Evolutionary conservation across 2,113 vertebrate species (phyloP).

Genomic region (Leptocoma aspasia): DNA sequence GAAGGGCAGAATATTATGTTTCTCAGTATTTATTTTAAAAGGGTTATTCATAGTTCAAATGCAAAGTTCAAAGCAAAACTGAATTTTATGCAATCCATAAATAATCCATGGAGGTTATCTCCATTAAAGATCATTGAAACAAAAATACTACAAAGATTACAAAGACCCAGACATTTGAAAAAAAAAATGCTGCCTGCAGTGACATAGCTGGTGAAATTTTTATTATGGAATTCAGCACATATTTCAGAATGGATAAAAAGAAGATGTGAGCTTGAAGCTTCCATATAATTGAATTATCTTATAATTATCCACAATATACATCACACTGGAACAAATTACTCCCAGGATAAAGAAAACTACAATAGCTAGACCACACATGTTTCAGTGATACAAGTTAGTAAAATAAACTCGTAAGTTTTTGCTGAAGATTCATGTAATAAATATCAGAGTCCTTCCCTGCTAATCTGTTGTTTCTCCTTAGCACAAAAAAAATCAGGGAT

Average conservation of each 20-base stretch:
- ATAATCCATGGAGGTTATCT: neutral
- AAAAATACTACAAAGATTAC: neutral
- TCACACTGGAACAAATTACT: neutral
- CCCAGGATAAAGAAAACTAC: neutral
- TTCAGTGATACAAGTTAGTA: neutral
- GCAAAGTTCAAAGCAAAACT: neutral
- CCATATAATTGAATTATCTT: neutral
- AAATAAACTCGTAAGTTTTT: neutral
- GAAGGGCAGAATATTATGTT: neutral
- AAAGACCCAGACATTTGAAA: neutral
- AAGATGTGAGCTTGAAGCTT: neutral
- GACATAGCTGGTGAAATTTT: neutral
- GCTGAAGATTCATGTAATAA: neutral
- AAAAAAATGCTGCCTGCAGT: neutral
- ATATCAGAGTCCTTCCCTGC: neutral
- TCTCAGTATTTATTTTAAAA: neutral
- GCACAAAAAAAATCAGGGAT: neutral
- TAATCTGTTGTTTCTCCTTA: neutral
- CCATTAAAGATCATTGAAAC: neutral
- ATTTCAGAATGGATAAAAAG: neutral
- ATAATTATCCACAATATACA: neutral
- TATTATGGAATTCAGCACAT: neutral
- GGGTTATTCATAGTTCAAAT: neutral
- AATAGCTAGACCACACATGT: neutral
- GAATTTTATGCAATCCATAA: neutral